A percentile compares a stretch with the other conserved stretches of the same genome.
Conservation (phyloP, 2,888 invertebrate species). For the Callosobruchus maculatus region DNA sequence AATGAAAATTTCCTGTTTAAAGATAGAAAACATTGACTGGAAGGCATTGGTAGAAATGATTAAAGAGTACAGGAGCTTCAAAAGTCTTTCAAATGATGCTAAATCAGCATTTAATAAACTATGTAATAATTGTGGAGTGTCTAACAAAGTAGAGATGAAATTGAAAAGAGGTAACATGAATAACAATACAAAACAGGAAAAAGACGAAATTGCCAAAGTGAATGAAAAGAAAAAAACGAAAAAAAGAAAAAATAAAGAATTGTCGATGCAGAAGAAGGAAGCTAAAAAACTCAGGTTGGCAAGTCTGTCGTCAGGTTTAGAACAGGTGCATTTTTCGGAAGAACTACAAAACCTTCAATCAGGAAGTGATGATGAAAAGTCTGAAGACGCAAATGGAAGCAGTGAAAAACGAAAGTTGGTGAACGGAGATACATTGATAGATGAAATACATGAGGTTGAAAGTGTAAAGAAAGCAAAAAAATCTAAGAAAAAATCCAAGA, state of each 20-base stretch:
- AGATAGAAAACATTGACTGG: conserved; percentile 47
- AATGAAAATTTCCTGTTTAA: conserved; percentile 49
- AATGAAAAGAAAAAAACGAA: conserved; percentile 33
- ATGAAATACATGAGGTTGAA: conserved; percentile 1
- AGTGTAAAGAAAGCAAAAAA: background rate
- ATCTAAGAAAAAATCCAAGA: background rate
- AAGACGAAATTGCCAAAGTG: conserved; percentile 10
- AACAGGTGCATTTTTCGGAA: conserved; percentile 12
- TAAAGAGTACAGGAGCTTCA: conserved; percentile 41
- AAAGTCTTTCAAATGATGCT: conserved; percentile 47
- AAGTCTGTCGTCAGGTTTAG: conserved; percentile 49
- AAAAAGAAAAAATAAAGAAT: conserved; percentile 44
- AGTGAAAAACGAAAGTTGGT: background rate
- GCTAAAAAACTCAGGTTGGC: conserved; percentile 47
- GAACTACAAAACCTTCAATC: conserved; percentile 7
- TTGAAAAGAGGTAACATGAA: conserved; percentile 28
- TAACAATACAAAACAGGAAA: conserved; percentile 21
- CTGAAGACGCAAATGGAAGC: background rate
- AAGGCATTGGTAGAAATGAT: conserved; percentile 42
- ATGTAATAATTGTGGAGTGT: conserved; percentile 28
- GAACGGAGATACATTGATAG: background rate
- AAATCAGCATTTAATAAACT: conserved; percentile 51
- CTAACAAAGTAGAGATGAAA: conserved; percentile 37
- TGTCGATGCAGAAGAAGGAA: conserved; percentile 51
- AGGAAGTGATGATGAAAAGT: conserved; percentile 5